These are phyloP conservation scores for Sciurus niger DNA, from an alignment of 2,113 vertebrate species.

Conservation along the genomic window DNA sequence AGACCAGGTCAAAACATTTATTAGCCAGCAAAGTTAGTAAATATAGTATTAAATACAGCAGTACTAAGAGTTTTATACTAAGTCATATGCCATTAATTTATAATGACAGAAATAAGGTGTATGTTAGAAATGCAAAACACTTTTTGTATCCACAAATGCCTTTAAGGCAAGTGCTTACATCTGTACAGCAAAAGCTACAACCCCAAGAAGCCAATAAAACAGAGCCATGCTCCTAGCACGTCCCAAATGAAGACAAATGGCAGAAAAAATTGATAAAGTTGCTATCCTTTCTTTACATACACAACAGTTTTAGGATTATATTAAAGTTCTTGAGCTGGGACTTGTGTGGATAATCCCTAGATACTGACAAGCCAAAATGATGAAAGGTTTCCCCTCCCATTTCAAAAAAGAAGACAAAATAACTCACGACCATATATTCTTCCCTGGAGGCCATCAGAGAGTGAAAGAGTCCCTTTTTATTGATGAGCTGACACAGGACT, in stretches of 20 bases:
- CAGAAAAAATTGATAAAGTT: slow-evolving; percentile 47
- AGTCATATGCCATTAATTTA: not conserved
- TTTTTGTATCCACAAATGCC: not conserved
- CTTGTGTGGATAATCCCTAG: slow-evolving; percentile 46
- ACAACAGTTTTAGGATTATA: slow-evolving; percentile 67
- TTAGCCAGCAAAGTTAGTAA: not conserved
- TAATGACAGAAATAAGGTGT: not conserved
- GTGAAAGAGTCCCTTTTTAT: slow-evolving; percentile 67
- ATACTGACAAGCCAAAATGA: slow-evolving; percentile 67
- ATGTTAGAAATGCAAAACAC: slow-evolving; percentile 56
- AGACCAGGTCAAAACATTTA: slow-evolving; percentile 30
- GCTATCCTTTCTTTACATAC: slow-evolving; percentile 64
- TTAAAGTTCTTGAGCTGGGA: slow-evolving; percentile 68
- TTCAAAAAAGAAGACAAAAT: slow-evolving; percentile 70
- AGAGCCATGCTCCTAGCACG: not conserved
- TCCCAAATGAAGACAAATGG: slow-evolving; percentile 72
- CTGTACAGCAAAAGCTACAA: slow-evolving; percentile 42
- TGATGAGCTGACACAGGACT: slow-evolving; percentile 80
- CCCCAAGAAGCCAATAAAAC: slow-evolving; percentile 65
- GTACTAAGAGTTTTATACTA: not conserved
- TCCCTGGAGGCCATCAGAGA: slow-evolving; percentile 76
- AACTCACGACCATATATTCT: slow-evolving; percentile 69
- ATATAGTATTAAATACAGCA: slow-evolving; percentile 23
- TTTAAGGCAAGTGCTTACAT: slow-evolving; percentile 62
- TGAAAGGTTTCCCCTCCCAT: slow-evolving; percentile 63